A percentile compares a stretch with the other conserved stretches of the same genome.
phyloP scores from a whole-genome alignment of 1,140 invertebrate species.

The Bombus haemorrhoidalis region DNA sequence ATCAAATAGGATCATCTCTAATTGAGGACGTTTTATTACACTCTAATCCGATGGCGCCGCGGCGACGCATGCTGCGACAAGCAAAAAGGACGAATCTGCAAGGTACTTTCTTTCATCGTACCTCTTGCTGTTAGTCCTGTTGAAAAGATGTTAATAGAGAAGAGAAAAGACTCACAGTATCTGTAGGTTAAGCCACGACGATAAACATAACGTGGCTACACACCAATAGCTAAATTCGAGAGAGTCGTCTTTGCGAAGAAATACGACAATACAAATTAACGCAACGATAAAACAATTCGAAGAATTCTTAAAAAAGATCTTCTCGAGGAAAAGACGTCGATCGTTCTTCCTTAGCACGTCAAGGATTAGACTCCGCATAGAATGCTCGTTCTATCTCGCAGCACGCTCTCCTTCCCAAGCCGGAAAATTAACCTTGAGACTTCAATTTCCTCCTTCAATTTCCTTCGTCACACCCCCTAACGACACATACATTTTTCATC shows the following conservation, averaged over 20 bases:
- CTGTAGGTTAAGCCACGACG: no score
- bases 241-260: no score
- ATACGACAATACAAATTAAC: no score
- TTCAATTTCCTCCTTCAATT: not conserved
- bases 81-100: not conserved
- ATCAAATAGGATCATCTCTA: constrained; percentile 22
- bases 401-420: not conserved
- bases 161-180: not conserved
- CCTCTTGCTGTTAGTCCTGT: not conserved
- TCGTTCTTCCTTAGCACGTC: no score
- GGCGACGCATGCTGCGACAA: not conserved
- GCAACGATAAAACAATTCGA: no score
- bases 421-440: not conserved
- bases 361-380: not conserved
- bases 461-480: not conserved
- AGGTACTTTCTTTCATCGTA: not conserved
- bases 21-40: constrained; percentile 34
- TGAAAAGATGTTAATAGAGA: not conserved
- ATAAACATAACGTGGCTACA: no score
- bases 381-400: not conserved
- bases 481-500: not conserved
- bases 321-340: no score
- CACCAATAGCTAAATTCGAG: no score
- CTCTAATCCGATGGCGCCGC: not conserved
- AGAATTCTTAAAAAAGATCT: no score